Evolutionary conservation across 2,888 invertebrate species (phyloP), one percentile per base, ranked within the genome.

Genomic region (Acleris emargana): DNA sequence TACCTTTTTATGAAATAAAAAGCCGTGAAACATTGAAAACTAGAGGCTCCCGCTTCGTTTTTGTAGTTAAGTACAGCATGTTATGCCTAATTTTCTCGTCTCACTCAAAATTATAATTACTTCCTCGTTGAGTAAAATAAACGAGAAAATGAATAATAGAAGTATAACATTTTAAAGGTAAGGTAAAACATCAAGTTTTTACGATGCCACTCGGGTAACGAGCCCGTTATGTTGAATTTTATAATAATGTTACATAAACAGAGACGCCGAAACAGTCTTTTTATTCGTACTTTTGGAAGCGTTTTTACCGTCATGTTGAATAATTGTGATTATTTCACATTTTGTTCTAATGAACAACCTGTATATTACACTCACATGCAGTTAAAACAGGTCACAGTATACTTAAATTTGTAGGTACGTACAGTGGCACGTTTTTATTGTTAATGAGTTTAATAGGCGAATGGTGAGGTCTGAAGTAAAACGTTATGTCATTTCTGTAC

Each of bases 171-270:
- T 69, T 71, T 58, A 67, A 68, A 69, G 67, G 55, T 38, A 58
- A 57, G 52, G 54, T 47, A 58, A 59, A 69, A 70, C 67, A 72
- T 70, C 66, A 68, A 69, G 68, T 71, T 74, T 76, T 77, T 77
- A 78, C 71, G 74, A 69, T 68, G 69, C 68, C 71, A 75, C 75
- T 76, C 71, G 64, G 71, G 75, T 77, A 76, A 71, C 73, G 71
- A 71, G 78, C 73, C 72, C 72, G 75, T 79, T 73, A 76, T 75
- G 77, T 75, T 70, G 67, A 74, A 77, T 78, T 81, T 78, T 70
- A 75, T 77, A 76, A 75, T 76, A 80, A 80, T 79, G 73, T 77
- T 76, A 75, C 74, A 74, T 72, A 76, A 83, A 79, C 78, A 80
- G 72, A 69, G 69, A 53, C 55, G 20, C 18, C 50, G 50, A 51